Percentiles rank a stretch among this genome's conserved stretches.
These are phyloP conservation scores for Anomalospiza imberbis DNA, from an alignment of 2,797 vertebrate genomes.

Conservation along the genomic window DNA sequence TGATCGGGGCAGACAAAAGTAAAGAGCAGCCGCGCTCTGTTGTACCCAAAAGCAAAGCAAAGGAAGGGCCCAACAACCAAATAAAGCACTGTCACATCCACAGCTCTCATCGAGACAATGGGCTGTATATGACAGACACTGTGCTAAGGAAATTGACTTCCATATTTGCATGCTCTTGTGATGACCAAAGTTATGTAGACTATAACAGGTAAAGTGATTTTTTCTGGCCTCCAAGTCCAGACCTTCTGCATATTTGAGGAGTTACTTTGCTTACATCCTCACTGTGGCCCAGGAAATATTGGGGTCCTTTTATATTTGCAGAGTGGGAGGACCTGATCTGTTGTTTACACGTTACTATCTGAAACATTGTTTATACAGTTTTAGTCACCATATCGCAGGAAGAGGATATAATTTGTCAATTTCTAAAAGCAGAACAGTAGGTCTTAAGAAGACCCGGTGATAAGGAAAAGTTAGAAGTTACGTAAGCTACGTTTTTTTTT, in stretches of 20 bases:
- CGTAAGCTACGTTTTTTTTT: neutral
- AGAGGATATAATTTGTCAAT: constrained; percentile 30
- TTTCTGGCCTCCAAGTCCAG: neutral
- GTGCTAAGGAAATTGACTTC: neutral
- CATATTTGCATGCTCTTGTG: neutral
- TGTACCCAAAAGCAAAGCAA: neutral
- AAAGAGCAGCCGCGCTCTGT: too few relatives aligned
- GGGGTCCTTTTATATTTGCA: neutral
- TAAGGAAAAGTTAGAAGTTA: constrained; percentile 11
- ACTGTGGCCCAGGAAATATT: neutral
- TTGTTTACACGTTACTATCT: neutral
- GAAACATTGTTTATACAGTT: constrained; percentile 7
- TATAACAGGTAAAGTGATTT: neutral
- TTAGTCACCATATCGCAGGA: constrained; percentile 33
- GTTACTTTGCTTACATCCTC: neutral
- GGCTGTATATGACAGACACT: neutral
- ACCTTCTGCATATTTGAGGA: neutral
- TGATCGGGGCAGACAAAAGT: too few relatives aligned
- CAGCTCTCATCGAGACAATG: neutral
- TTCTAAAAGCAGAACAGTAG: neutral
- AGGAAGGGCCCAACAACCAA: neutral
- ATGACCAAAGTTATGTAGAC: neutral
- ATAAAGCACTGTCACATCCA: neutral
- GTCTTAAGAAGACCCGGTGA: neutral
- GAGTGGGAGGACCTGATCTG: neutral